Conservation (phyloP, 2,797 vertebrate species). For the Nasua narica region DNA sequence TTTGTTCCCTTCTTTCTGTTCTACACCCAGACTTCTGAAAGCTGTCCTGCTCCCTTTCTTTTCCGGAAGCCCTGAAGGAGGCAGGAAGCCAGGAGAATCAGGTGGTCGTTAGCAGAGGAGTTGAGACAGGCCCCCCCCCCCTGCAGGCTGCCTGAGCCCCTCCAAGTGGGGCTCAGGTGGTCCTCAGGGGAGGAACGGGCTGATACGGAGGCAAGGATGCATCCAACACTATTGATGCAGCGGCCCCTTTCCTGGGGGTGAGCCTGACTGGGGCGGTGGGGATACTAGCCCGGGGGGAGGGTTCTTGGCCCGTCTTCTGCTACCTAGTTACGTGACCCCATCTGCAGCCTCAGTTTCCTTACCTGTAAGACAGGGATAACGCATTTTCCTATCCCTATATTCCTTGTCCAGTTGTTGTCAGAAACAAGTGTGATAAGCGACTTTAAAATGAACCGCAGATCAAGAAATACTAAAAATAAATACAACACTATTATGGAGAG, state of each 20-base stretch:
- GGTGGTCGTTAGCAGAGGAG: background rate
- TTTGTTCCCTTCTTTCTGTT: background rate
- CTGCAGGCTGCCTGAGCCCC: background rate
- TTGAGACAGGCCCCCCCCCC: background rate
- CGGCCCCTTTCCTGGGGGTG: background rate
- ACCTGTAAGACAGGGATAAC: background rate
- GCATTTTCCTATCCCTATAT: background rate
- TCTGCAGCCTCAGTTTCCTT: background rate
- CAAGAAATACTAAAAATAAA: constrained; percentile 37
- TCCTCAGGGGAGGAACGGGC: too few species aligned
- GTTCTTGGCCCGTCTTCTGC: background rate
- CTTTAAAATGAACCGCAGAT: constrained; percentile 9
- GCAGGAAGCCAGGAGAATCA: background rate
- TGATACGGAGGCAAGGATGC: rapidly evolving
- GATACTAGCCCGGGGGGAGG: too few species aligned
- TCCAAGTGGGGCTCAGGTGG: background rate
- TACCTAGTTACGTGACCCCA: rapidly evolving
- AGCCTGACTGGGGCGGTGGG: background rate
- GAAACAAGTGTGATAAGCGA: background rate
- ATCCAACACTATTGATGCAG: background rate
- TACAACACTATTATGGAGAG: background rate
- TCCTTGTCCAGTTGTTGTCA: background rate
- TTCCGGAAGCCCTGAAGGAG: background rate
- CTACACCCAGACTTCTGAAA: background rate
- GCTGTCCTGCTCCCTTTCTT: background rate